These are phyloP conservation scores for Cyanoliseus patagonus DNA, from an alignment of 2,113 vertebrate species.

Conservation along the genomic window DNA sequence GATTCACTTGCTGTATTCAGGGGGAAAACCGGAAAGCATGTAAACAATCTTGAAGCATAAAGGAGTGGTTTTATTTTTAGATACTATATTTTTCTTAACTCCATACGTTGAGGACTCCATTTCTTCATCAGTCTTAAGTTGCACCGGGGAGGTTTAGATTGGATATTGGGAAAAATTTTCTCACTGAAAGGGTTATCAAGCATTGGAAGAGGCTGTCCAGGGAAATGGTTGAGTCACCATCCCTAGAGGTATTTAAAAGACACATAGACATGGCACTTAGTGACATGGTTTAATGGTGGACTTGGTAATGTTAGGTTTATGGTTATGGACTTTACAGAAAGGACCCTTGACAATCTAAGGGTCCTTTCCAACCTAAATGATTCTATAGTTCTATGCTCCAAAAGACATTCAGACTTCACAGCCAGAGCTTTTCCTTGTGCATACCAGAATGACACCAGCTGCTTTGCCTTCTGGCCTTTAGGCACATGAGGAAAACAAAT, in stretches of 20 bases:
- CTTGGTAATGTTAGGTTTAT: not conserved
- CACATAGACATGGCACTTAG: not conserved
- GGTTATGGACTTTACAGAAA: not conserved
- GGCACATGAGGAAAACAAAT: not conserved
- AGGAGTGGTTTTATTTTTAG: not conserved
- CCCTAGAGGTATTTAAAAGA: not conserved
- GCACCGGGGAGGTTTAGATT: not conserved
- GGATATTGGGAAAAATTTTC: not conserved
- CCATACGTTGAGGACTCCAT: not conserved
- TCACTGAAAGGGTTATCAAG: not conserved
- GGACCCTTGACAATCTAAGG: not conserved
- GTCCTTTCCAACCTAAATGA: not conserved
- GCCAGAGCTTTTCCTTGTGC: not conserved
- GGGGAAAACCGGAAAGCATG: not conserved
- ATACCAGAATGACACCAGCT: not conserved
- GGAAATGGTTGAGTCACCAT: not conserved
- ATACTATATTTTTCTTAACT: not conserved
- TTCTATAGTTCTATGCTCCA: not conserved
- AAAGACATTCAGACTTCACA: not conserved
- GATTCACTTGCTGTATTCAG: accelerated
- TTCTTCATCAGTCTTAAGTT: not conserved
- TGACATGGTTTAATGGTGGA: not conserved
- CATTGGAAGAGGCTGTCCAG: not conserved
- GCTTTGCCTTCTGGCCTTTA: not conserved
- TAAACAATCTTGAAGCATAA: not conserved